Evolutionary conservation across 2,113 vertebrate species (phyloP).

Genomic region (Salvelinus namaycush): DNA sequence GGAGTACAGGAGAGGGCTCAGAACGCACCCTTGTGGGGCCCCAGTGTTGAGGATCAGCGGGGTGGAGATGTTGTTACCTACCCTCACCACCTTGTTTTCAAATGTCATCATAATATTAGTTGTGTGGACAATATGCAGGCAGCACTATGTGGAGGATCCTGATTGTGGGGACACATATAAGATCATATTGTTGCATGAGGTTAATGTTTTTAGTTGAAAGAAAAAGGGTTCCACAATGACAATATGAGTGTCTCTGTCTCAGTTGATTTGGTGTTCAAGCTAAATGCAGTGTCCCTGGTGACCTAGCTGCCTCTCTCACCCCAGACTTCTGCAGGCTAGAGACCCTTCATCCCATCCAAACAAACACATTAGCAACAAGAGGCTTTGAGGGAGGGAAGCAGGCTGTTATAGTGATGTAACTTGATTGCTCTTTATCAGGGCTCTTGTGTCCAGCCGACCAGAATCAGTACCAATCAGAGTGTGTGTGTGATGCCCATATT

Average conservation of each 20-base stretch:
- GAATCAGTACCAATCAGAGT: background rate
- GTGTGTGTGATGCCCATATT: background rate
- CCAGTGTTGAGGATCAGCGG: too few species aligned
- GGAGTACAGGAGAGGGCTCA: too few species aligned
- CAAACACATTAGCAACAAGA: constrained; percentile 1
- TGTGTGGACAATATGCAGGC: background rate
- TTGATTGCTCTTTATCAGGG: constrained; percentile 10
- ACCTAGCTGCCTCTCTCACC: background rate
- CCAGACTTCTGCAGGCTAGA: background rate
- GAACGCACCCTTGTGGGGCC: too few species aligned
- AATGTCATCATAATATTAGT: background rate
- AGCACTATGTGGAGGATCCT: background rate
- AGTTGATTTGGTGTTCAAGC: background rate
- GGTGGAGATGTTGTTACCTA: too few species aligned
- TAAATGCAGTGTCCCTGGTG: constrained; percentile 7
- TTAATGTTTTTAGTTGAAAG: too few species aligned
- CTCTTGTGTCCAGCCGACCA: background rate
- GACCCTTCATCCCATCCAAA: constrained; percentile 10
- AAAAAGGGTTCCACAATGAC: background rate
- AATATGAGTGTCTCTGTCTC: background rate
- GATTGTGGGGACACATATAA: background rate
- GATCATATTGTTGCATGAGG: too few species aligned
- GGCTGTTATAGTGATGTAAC: constrained; percentile 7
- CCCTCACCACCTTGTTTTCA: too few species aligned
- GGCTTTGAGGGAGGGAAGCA: background rate